Percentiles rank a stretch among this genome's conserved stretches.
Conservation (phyloP, 2,113 vertebrate species). For the Heterochromis multidens region DNA sequence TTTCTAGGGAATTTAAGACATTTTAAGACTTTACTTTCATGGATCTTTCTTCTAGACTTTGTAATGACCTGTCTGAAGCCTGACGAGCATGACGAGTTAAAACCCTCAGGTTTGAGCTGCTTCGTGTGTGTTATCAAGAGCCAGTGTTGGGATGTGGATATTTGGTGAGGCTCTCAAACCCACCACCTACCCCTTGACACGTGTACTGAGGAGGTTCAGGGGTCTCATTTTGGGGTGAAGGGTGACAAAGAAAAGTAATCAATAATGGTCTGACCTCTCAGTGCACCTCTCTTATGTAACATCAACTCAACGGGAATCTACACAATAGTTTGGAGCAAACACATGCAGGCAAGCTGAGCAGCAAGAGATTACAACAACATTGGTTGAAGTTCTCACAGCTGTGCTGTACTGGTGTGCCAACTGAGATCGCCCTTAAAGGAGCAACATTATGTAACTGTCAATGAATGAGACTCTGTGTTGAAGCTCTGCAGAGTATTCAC, state of each 20-base stretch:
- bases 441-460: not conserved
- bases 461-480: not conserved
- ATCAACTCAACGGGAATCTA: not conserved
- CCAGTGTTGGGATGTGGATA: not conserved
- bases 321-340: not conserved
- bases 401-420: not conserved
- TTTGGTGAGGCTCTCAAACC: not conserved
- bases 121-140: not conserved
- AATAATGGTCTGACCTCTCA: not conserved
- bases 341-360: conserved; percentile 8
- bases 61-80: no score
- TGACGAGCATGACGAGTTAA: not conserved
- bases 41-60: not conserved
- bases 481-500: not conserved
- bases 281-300: not conserved
- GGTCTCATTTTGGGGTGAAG: not conserved
- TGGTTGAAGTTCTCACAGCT: not conserved
- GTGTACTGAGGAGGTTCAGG: not conserved
- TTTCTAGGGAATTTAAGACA: no score
- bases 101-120: not conserved
- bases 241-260: not conserved
- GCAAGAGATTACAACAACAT: conserved; percentile 16
- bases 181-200: not conserved
- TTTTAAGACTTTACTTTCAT: no score
- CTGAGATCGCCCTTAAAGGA: not conserved